Percentiles rank a stretch among this genome's conserved stretches.
Conservation (phyloP, 2,113 vertebrate genomes). For the Ptychochromis oligacanthus region DNA sequence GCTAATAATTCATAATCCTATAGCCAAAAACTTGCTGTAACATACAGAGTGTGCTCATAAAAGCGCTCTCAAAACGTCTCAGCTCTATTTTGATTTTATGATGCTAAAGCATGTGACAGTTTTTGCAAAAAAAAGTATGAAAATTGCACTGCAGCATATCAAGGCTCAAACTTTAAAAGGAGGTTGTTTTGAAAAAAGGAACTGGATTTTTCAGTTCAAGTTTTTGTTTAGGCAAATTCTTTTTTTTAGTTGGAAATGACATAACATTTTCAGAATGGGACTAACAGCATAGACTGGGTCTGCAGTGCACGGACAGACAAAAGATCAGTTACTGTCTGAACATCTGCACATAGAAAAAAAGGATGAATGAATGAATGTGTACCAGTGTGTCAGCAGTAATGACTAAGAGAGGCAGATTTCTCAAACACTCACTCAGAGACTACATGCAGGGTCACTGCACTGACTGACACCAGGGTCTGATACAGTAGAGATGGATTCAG, state of each 20-base stretch:
- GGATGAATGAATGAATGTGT: conserved; percentile 35
- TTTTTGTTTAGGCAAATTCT: neutral
- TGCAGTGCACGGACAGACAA: conserved; percentile 6
- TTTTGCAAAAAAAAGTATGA: too few species aligned
- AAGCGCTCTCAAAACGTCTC: neutral
- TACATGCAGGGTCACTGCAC: conserved; percentile 31
- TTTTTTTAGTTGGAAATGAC: neutral
- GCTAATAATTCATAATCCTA: too few species aligned
- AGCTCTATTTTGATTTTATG: neutral
- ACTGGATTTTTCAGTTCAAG: neutral
- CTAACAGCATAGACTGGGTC: neutral
- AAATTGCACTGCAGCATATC: too few species aligned
- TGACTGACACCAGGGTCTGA: conserved; percentile 53
- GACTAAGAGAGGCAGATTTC: neutral
- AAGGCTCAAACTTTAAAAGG: too few species aligned
- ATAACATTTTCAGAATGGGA: neutral
- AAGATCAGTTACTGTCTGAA: conserved; percentile 20
- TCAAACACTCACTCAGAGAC: neutral
- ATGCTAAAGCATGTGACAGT: neutral
- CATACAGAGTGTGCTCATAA: neutral
- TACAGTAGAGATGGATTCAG: neutral
- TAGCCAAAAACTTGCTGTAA: neutral
- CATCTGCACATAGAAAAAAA: conserved; percentile 45
- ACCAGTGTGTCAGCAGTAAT: conserved; percentile 42
- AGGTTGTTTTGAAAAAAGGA: neutral